Evolutionary conservation across 2,797 vertebrate species (phyloP).

Genomic region (Varecia variegata): DNA sequence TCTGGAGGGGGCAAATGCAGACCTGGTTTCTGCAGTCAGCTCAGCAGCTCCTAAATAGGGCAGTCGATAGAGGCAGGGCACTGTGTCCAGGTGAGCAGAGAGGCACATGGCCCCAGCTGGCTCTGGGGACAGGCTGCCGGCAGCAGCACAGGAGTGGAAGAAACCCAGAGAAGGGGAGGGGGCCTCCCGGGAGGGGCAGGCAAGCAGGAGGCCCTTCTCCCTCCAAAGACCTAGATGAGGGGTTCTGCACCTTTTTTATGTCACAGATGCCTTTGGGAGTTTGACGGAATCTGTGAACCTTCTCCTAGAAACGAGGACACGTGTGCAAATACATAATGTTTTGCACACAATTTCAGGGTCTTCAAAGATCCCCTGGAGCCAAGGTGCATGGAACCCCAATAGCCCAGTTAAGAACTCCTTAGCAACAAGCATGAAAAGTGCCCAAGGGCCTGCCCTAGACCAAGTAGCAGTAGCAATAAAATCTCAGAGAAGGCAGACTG

Average conservation of each 20-base stretch:
- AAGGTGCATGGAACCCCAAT: too few species aligned
- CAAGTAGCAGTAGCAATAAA: background rate
- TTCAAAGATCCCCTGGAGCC: background rate
- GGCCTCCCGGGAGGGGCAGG: background rate
- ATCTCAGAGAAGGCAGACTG: background rate
- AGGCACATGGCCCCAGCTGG: slow-evolving; percentile 6
- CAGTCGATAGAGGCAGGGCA: slow-evolving; percentile 73
- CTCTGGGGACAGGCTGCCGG: slow-evolving; percentile 49
- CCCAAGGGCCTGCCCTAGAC: background rate
- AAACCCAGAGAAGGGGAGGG: slow-evolving; percentile 13
- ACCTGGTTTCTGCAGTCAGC: background rate
- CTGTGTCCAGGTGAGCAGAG: slow-evolving; percentile 56
- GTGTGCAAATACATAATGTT: background rate
- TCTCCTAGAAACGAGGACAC: background rate
- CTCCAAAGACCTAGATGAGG: background rate
- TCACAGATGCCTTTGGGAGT: background rate
- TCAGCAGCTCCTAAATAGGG: slow-evolving; percentile 78
- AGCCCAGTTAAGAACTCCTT: background rate
- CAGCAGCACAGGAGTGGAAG: slow-evolving; percentile 32
- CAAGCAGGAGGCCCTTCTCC: background rate
- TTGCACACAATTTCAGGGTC: background rate
- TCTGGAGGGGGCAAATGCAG: slow-evolving; percentile 4
- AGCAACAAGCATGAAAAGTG: background rate
- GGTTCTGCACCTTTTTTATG: background rate
- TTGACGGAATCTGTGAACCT: background rate